These are phyloP conservation scores for Syndactyla subalaris DNA, from an alignment of 2,797 vertebrate genomes.

Conservation along the genomic window DNA sequence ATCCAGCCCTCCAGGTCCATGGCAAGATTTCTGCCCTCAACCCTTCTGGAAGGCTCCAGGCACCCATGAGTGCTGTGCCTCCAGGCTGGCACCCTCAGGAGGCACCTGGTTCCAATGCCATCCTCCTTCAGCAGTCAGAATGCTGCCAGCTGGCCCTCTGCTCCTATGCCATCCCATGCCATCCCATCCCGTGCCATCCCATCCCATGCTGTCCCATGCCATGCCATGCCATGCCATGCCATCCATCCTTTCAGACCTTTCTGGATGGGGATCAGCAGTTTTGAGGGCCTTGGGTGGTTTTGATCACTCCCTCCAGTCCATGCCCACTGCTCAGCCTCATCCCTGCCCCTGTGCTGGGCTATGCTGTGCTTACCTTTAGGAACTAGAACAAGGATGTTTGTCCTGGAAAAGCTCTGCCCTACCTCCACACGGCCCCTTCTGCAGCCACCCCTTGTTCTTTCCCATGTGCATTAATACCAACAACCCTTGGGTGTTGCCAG, in stretches of 20 bases:
- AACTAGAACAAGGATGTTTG: not conserved
- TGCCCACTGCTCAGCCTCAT: not conserved
- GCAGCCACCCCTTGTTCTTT: not conserved
- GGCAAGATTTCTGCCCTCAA: not conserved
- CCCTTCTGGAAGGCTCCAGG: not conserved
- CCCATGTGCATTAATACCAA: not conserved
- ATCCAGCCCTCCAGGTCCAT: not conserved
- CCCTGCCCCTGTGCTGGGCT: not conserved
- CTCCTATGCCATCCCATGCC: not conserved
- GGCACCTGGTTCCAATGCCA: fast-evolving
- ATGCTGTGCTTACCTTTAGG: not conserved
- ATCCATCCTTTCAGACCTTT: not conserved
- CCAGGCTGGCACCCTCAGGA: not conserved
- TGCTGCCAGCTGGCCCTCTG: not conserved
- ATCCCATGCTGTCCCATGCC: not conserved
- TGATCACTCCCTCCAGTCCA: not conserved
- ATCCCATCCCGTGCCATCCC: no score
- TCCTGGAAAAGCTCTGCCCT: not conserved
- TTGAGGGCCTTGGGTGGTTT: not conserved
- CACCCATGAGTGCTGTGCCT: not conserved
- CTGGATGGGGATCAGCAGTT: not conserved
- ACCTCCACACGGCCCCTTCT: not conserved
- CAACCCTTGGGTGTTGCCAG: not conserved
- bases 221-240: no score
- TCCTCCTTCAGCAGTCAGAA: not conserved